Evolutionary conservation across 2,797 vertebrate species (phyloP).

Genomic region (Oreortyx pictus): DNA sequence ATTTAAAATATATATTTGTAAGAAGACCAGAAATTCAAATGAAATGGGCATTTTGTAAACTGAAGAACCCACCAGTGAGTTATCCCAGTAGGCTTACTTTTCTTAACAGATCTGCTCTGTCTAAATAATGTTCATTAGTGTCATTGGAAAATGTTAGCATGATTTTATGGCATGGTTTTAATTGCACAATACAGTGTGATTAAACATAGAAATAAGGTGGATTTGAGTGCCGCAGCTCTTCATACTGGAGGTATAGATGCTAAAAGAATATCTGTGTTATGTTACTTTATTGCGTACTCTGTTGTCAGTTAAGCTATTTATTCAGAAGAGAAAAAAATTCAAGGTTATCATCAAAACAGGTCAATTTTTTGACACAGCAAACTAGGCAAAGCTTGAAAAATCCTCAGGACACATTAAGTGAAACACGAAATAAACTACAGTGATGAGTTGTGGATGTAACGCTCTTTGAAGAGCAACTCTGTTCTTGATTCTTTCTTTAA

Average conservation of each 20-base stretch:
- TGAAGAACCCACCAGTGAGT: neutral
- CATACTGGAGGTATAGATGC: neutral
- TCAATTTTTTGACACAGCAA: neutral
- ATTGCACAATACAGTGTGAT: neutral
- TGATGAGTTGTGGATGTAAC: neutral
- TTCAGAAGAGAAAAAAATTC: neutral
- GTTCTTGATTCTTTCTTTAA: neutral
- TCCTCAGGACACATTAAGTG: neutral
- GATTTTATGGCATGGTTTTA: neutral
- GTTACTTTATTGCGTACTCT: neutral
- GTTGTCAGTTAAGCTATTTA: neutral
- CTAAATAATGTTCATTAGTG: slow-evolving; percentile 23
- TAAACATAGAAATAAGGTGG: neutral
- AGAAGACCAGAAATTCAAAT: neutral
- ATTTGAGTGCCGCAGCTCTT: neutral
- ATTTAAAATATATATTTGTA: neutral
- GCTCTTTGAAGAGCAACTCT: neutral
- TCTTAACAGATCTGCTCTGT: slow-evolving; percentile 29
- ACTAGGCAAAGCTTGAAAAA: neutral
- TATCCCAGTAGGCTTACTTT: neutral
- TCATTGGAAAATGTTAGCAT: neutral
- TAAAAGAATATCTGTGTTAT: neutral
- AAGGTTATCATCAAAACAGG: neutral
- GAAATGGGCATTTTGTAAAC: slow-evolving; percentile 23
- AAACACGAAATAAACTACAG: neutral